A percentile compares a stretch with the other conserved stretches of the same genome.
Evolutionary conservation across 2,113 vertebrate genomes (phyloP).

Genomic region (Myxocyprinus asiaticus): DNA sequence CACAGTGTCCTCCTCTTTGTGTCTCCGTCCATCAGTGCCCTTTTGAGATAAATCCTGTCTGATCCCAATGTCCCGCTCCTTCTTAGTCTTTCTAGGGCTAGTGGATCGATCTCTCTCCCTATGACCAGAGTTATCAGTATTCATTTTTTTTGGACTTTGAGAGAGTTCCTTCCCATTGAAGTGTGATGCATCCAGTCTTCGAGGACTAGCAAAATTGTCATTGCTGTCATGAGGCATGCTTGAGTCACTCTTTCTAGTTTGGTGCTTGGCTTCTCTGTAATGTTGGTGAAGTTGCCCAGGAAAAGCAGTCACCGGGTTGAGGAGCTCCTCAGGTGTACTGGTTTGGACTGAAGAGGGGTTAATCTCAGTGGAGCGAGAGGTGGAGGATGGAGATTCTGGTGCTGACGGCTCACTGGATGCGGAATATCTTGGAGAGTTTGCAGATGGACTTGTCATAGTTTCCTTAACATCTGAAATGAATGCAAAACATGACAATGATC

Average conservation of each 20-base stretch:
- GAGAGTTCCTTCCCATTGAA: constrained; percentile 58
- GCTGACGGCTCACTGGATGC: constrained; percentile 80
- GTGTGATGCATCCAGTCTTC: constrained; percentile 55
- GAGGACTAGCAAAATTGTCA: constrained; percentile 73
- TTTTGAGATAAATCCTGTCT: constrained; percentile 61
- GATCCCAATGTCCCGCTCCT: constrained; percentile 62
- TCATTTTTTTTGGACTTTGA: constrained; percentile 67
- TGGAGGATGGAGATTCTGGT: constrained; percentile 76
- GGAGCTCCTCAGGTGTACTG: constrained; percentile 66
- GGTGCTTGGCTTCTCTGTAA: constrained; percentile 51
- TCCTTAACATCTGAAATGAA: constrained; percentile 81
- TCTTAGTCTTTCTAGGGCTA: constrained; percentile 76
- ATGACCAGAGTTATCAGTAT: constrained; percentile 57
- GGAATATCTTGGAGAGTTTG: constrained; percentile 76
- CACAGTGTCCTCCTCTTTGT: constrained; percentile 64
- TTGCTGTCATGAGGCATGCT: constrained; percentile 42
- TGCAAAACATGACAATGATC: too few species aligned
- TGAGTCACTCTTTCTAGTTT: constrained; percentile 41
- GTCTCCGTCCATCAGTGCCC: constrained; percentile 69
- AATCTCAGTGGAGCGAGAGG: constrained; percentile 72
- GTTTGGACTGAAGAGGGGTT: constrained; percentile 61
- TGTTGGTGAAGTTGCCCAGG: constrained; percentile 55
- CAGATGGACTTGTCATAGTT: constrained; percentile 76
- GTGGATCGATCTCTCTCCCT: constrained; percentile 57
- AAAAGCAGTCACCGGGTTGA: constrained; percentile 15